Conservation (phyloP, 37 sponge, comb jelly and placozoan genomes). For the Eunapius fragilis region DNA sequence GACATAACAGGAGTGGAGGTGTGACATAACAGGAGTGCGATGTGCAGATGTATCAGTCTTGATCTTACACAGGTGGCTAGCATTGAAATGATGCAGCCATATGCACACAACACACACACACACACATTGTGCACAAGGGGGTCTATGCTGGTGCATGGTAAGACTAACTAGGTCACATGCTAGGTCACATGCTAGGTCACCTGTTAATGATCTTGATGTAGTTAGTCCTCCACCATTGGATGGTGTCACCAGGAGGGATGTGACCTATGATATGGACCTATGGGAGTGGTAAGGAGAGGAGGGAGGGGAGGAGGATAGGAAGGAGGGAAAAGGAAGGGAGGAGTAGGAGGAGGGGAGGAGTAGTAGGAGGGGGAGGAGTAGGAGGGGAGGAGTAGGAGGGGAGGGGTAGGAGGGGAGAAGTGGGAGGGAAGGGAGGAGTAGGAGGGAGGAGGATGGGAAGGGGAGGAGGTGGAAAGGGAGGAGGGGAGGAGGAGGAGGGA, state of each 20-base stretch:
- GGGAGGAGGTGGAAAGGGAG: neutral
- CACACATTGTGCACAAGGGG: too few species aligned
- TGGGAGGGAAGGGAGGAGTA: neutral
- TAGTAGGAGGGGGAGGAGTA: neutral
- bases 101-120: too few species aligned
- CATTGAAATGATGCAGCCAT: too few species aligned
- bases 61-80: too few species aligned
- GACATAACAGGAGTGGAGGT: too few species aligned
- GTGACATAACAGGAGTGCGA: too few species aligned
- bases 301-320: too few species aligned
- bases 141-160: too few species aligned
- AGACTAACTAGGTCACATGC: too few species aligned
- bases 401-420: neutral
- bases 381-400: neutral
- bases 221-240: slow-evolving; percentile 70
- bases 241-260: slow-evolving; percentile 68
- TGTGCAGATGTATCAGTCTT: too few species aligned
- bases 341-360: neutral
- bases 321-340: neutral
- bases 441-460: neutral
- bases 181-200: too few species aligned
- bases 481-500: neutral
- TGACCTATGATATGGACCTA: slow-evolving; percentile 89
- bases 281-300: neutral
- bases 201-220: slow-evolving; percentile 84